Evolutionary conservation across 2,797 vertebrate genomes (phyloP).

Genomic region (Danio tinwini): DNA sequence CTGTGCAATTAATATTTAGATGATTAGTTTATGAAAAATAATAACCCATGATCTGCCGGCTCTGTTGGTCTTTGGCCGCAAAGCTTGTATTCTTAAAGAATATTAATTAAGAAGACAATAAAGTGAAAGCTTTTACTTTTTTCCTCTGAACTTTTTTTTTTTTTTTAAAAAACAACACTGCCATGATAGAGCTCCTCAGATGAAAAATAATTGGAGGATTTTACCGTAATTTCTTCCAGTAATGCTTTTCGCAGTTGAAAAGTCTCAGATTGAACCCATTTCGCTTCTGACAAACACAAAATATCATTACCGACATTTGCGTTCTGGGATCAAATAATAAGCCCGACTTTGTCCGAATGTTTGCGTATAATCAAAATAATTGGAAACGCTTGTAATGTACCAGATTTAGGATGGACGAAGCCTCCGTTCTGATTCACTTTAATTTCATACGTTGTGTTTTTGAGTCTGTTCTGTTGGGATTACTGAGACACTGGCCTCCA

Average conservation of each 20-base stretch:
- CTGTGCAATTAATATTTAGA: slow-evolving; percentile 69
- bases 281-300: not conserved
- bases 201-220: slow-evolving; percentile 28
- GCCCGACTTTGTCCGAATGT: slow-evolving; percentile 30
- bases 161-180: not conserved
- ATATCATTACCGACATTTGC: not conserved
- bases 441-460: slow-evolving; percentile 61
- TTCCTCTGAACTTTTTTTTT: not conserved
- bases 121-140: slow-evolving; percentile 42
- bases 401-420: slow-evolving; percentile 10
- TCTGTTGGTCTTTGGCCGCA: slow-evolving; percentile 48
- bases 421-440: slow-evolving; percentile 43
- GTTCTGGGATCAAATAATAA: not conserved
- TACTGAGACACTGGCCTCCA: slow-evolving; percentile 41
- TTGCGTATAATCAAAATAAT: slow-evolving; percentile 48
- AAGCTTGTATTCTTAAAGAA: slow-evolving; percentile 52
- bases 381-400: slow-evolving; percentile 38
- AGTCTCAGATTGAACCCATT: not conserved
- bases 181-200: slow-evolving; percentile 2
- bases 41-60: slow-evolving; percentile 62
- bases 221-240: slow-evolving; percentile 3
- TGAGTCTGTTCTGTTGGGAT: slow-evolving; percentile 35
- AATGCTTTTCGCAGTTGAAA: not conserved
- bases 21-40: slow-evolving; percentile 63
- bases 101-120: slow-evolving; percentile 59